phyloP scores from a whole-genome alignment of 2,113 vertebrate species.

The Chaetops frenatus region DNA sequence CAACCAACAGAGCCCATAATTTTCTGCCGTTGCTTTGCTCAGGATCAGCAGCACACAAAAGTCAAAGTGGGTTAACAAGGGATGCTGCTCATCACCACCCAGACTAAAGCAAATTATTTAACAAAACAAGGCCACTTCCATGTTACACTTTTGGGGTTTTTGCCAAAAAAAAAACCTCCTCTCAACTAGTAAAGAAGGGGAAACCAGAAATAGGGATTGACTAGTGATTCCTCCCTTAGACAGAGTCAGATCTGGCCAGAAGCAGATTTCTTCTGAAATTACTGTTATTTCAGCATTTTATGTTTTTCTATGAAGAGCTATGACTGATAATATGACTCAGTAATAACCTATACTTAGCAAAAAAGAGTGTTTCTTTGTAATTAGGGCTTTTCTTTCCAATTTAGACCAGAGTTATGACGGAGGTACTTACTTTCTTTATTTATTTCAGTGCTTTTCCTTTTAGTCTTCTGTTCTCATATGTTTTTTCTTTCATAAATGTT shows the following conservation, averaged over 20 bases:
- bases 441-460: not conserved
- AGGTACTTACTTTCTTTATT: not conserved
- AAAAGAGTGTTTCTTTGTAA: conserved; percentile 34
- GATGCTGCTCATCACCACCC: not conserved
- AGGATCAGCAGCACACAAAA: not conserved
- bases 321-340: conserved; percentile 20
- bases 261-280: conserved; percentile 16
- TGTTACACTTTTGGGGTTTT: not conserved
- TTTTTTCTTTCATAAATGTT: not conserved
- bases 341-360: conserved; percentile 46
- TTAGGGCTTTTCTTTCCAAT: conserved; percentile 25
- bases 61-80: not conserved
- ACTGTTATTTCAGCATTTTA: conserved; percentile 49
- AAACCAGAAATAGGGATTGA: not conserved
- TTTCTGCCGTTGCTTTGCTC: not conserved
- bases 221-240: not conserved
- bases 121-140: not conserved
- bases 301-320: conserved; percentile 4
- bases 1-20: not conserved
- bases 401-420: not conserved
- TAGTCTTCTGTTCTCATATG: not conserved
- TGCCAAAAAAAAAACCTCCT: not conserved
- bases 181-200: not conserved
- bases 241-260: not conserved
- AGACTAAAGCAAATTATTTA: not conserved